These are phyloP conservation scores for Anas platyrhynchos DNA, from an alignment of 2,113 vertebrate genomes.

Conservation along the genomic window DNA sequence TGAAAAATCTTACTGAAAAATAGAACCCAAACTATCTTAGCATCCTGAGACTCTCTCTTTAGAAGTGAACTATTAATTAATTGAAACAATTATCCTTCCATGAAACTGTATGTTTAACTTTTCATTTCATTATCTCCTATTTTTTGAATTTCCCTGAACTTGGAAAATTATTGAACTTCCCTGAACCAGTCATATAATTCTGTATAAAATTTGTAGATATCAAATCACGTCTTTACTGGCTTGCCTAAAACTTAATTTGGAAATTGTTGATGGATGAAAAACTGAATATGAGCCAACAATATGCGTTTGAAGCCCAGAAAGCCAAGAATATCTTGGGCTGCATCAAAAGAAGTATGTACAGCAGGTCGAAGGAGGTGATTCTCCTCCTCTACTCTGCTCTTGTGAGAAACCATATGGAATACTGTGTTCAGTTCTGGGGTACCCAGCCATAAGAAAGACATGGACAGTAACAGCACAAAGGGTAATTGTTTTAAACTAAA, in stretches of 20 bases:
- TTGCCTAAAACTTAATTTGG: neutral
- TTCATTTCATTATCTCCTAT: neutral
- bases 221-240: neutral
- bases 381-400: neutral
- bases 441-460: neutral
- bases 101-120: neutral
- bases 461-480: neutral
- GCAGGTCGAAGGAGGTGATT: neutral
- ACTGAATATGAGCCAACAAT: neutral
- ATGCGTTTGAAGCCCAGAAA: no score
- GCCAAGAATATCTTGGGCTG: neutral
- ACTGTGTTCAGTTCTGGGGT: neutral
- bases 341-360: neutral
- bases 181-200: neutral
- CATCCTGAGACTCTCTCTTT: neutral
- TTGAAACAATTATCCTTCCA: neutral
- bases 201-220: neutral
- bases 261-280: neutral
- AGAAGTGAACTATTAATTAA: neutral
- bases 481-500: no score
- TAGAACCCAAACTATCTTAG: neutral
- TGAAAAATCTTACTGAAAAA: neutral
- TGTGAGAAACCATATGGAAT: neutral
- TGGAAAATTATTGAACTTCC: neutral
- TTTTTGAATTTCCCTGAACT: neutral